Conservation (phyloP, 2,113 vertebrate genomes). For the Cichladusa arquata region DNA sequence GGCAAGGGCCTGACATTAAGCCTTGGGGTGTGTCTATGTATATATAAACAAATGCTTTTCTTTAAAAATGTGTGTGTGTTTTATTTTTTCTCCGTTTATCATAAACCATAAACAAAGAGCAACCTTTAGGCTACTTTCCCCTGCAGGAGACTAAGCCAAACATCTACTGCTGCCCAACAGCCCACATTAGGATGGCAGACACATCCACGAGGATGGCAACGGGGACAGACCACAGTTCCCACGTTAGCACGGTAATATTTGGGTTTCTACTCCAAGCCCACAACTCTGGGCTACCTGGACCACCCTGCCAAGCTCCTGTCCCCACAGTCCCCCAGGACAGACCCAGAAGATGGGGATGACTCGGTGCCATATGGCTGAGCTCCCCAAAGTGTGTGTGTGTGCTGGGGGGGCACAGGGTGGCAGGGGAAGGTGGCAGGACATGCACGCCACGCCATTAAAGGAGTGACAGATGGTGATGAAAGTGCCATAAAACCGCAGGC, state of each 20-base stretch:
- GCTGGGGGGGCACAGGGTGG: background rate
- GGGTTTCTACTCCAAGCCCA: background rate
- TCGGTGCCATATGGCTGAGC: background rate
- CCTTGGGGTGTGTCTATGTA: constrained; percentile 3
- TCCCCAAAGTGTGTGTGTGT: background rate
- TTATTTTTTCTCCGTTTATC: background rate
- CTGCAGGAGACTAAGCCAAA: background rate
- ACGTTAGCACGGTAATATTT: accelerated
- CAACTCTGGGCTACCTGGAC: background rate
- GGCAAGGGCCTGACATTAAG: background rate
- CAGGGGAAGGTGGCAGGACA: constrained; percentile 16
- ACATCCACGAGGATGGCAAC: background rate
- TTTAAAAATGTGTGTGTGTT: background rate
- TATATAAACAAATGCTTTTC: constrained; percentile 17
- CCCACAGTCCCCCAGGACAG: background rate
- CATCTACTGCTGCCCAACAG: background rate
- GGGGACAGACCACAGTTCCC: background rate
- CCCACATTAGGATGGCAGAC: background rate
- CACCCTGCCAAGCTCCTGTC: background rate
- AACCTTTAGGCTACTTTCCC: background rate
- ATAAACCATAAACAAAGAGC: background rate
- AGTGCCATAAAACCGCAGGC: constrained; percentile 43
- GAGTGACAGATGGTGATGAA: constrained; percentile 62
- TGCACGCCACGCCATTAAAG: background rate
- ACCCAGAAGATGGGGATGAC: background rate